Evolutionary conservation across 2,888 invertebrate genomes (phyloP), one percentile per base, ranked within the genome.

Genomic region (Drosophila leonis): DNA sequence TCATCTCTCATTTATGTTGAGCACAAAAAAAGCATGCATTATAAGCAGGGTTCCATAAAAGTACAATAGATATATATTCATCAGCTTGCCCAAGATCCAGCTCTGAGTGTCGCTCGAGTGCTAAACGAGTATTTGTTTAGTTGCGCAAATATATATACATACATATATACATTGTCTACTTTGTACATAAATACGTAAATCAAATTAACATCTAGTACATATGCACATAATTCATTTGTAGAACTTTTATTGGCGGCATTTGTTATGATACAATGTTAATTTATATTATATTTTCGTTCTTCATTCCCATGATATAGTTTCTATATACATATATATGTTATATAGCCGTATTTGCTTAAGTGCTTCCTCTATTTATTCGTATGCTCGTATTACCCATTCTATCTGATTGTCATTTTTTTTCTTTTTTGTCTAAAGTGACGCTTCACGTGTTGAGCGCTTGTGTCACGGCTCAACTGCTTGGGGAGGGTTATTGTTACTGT

Each of bases 401-500:
- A 33, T 68, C 41, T 60, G 62, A 76, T 74, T 69, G 65, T 66
- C 9, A 27, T 49, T 29, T n/a, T 15, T 46, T 18, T 48, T 29
- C 4, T n/a, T 48, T 48, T 49, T 49, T 67, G 81, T 73, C 56
- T 67, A 85, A 85, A 85, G 83, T 70, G 74, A 70, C 82, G 72
- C 79, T 80, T 80, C 79, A 83, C 72, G 72, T 88, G 81, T 69
- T 55, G 65, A 73, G 75, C 80, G 54, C 52, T 69, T 61, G 71
- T 78, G 90, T 90, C 86, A 88, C 88, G 90, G 84, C 75, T 85
- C 90, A 88, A 85, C 83, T 79, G 80, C 29, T 73, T 41, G 46
- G 65, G 46, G 31, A 33, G 31, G 49, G 49, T 49, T 18, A 31
- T 18, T 12, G 10, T 31, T 37, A 54, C 48, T 61, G 56, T n/a